Evolutionary conservation across 1,140 invertebrate genomes (phyloP), one percentile per base, ranked within the genome.

Genomic region (Harpegnathos saltator): DNA sequence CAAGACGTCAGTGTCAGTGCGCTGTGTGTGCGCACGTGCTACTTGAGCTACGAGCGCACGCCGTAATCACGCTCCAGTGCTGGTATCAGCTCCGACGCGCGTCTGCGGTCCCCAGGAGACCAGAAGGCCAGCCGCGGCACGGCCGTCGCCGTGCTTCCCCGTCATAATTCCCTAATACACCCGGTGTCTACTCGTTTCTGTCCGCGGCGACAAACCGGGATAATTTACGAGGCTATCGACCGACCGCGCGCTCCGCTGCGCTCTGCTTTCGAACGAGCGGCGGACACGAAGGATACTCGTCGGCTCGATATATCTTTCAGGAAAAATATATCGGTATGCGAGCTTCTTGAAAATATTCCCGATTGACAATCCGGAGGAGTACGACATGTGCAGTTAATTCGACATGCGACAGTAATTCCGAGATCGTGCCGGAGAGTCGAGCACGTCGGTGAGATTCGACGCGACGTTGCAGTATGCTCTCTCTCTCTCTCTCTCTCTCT

Each of bases 61-160:
- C 5, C 14, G 61, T 56, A 56, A 65, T 19, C 17, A 33, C 52
- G 54, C 54, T 69, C n/a, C 65, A 15, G 29, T 68, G 2, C 68
- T 77, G 80, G 81, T 78, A 85, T 89, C 84, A 85, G 58, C 54
- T 15, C n/a, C 71, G 85, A 38, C 84, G 68, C 52, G 84, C 82
- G 81, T 85, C 83, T 85, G 63, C 80, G 54, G 29, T 73, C 83
- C 83, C 85, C 89, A 89, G 83, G 89, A 88, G 86, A 91, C 82
- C 85, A 89, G 85, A 65, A 89, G 85, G 61, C 24, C 72, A 2
- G 3, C 33, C 24, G 29, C 12, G 26, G 44, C 38, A 44, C 65
- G 17, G n/a, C 12, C 59, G 52, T n/a, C 15, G 61, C 33, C 52
- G 22, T 15, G 9, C 65, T 26, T 38, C 50, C 24, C 62, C 48